A percentile compares a stretch with the other conserved stretches of the same genome.
Evolutionary conservation across 2,113 vertebrate genomes (phyloP).

Genomic region (Phalacrocorax aristotelis): DNA sequence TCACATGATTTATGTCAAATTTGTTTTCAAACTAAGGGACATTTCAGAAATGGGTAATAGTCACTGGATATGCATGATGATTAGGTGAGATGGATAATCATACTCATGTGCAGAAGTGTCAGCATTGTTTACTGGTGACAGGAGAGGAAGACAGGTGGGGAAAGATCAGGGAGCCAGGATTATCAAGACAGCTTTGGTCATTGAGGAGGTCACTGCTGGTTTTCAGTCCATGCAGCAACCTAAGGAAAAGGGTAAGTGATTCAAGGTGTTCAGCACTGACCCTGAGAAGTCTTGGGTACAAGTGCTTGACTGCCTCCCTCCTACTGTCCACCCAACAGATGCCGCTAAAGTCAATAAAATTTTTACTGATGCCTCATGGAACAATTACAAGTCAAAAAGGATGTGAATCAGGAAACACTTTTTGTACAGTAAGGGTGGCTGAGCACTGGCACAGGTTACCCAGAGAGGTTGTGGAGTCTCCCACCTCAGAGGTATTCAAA

Average conservation of each 20-base stretch:
- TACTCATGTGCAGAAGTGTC: not conserved
- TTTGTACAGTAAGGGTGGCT: not conserved
- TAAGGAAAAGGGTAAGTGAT: not conserved
- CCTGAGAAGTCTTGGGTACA: not conserved
- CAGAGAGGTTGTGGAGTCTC: not conserved
- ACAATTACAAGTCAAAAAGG: not conserved
- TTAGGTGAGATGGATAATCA: not conserved
- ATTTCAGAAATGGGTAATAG: not conserved
- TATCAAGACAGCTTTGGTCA: not conserved
- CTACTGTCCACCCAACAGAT: not conserved
- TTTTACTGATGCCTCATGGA: not conserved
- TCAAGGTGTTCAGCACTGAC: not conserved
- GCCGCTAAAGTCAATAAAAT: not conserved
- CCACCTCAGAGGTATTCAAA: not conserved
- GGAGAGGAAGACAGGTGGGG: not conserved
- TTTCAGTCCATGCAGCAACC: not conserved
- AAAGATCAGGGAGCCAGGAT: not conserved
- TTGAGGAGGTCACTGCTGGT: not conserved
- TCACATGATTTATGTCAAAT: not conserved
- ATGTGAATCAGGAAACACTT: not conserved
- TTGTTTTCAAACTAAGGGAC: not conserved
- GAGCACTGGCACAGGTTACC: not conserved
- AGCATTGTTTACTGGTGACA: not conserved
- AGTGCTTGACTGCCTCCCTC: not conserved
- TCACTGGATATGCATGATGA: not conserved